Base-by-base conservation (phyloP, 2,113 vertebrate species). In the Pterophyllum scalare region DNA sequence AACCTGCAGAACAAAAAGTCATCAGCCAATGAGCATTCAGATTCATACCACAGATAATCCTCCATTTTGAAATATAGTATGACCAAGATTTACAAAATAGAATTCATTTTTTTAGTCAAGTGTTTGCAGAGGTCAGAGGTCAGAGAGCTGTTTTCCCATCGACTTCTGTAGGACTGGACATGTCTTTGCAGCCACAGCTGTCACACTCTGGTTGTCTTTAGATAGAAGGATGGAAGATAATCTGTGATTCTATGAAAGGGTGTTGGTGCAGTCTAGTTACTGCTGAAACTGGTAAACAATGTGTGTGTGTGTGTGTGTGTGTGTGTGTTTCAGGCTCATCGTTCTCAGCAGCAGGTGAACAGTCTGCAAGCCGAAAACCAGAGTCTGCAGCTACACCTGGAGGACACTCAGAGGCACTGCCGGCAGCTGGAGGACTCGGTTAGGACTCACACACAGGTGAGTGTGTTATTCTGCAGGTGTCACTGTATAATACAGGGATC, bases 311-410 rank as follows among this genome's bases (percentile, higher is more conserved):
- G 35, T 31, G 7, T 83, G 54, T 87, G 75, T 88, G 13, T 46
- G 43, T 46, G 43, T 83, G 54, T 87, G 75, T 88, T 81, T 60
- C 64, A 93, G 92, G 81, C 81, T 52, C 84, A 81, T 31, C 91
- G 88, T 31, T 95, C 96, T 78, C 95, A 90, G 60, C 94, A 94
- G 31, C 95, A 97, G 10, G 97, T 97, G 59, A 88, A 89, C 28
- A 93, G 91, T 64, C 84, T 99, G 24, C 92, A 94, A 88, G 92
- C 89, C 15, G 97, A 98, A 49, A 97, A 96, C 19, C 95, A 95
- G 28, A 88, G 80, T 35, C 88, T 99, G 76, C 93, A 96, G 38
- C 95, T 88, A 62, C 96, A 93, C 77, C 35, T 99, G 87, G 87
- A 95, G 43, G 94, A 95, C 38, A 80, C 96, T 20, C 93, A 96